phyloP scores from a whole-genome alignment of 2,797 vertebrate genomes.

The Jordanella pulchra region DNA sequence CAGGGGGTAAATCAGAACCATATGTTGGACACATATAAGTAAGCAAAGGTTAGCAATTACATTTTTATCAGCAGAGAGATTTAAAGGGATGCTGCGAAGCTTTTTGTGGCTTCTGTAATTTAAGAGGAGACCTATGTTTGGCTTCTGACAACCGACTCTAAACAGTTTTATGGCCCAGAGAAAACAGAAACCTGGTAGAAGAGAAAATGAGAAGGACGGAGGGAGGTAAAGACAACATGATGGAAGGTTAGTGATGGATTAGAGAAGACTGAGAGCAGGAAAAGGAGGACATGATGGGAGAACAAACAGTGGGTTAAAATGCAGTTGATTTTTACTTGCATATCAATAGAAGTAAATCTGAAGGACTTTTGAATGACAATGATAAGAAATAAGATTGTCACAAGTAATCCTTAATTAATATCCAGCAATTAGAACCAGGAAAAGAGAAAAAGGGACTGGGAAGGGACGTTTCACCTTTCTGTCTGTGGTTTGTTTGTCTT shows the following conservation, averaged over 20 bases:
- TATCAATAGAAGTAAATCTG: neutral
- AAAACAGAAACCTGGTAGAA: conserved; percentile 38
- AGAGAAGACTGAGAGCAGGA: neutral
- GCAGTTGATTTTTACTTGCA: neutral
- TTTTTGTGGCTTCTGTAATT: conserved; percentile 36
- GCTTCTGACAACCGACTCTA: conserved; percentile 40
- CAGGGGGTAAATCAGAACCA: conserved; percentile 53
- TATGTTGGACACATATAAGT: conserved; percentile 38
- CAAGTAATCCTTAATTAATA: neutral
- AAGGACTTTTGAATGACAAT: neutral
- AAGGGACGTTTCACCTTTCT: conserved; percentile 40
- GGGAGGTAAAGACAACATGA: conserved; percentile 7
- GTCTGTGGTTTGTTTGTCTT: conserved; percentile 26
- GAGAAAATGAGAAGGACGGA: conserved; percentile 9
- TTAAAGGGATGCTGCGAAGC: conserved; percentile 33
- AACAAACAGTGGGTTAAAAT: neutral
- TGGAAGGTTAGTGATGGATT: neutral
- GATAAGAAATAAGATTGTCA: neutral
- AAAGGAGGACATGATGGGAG: neutral
- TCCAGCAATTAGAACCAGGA: conserved; percentile 1
- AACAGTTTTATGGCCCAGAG: conserved; percentile 43
- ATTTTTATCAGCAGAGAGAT: conserved; percentile 38
- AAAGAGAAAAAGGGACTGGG: conserved; percentile 15
- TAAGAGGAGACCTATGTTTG: conserved; percentile 20
- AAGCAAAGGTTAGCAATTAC: conserved; percentile 34